Evolutionary conservation across 1,140 invertebrate species (phyloP), one percentile per base, ranked within the genome.

Genomic region (Lutraria rhynchaena): DNA sequence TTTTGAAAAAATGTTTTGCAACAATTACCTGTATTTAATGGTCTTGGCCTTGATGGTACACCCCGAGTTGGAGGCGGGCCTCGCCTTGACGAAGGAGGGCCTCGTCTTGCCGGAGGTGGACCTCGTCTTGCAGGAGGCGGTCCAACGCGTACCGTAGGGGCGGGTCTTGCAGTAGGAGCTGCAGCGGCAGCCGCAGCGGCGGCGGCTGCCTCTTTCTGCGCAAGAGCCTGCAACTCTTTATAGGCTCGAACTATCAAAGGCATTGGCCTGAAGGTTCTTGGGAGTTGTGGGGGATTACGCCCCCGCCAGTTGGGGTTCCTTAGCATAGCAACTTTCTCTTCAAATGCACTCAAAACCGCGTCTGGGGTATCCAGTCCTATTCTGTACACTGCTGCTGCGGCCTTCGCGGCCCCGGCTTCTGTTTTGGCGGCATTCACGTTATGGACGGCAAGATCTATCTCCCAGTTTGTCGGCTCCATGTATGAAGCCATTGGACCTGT

Each of bases 391-490:
- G 61, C 61, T 5, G 75, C 75, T 13, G 75, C 75, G 1, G 75
- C 75, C 35, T 67, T 58, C 0, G 75, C 75, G 9, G 75, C 75
- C 17, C 9, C 75, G 9, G 75, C 61, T 27, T 78, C 75, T 0
- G 75, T 78, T 24, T 27, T 78, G 11, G 75, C 75, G 24, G 75
- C 75, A 24, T 78, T 65, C 1, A 78, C 46, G 29, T 78, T 69
- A 24, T 67, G 61, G 17, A 78, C 51, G 11, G 75, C 75, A 9
- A 78, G 29, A 19, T 78, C 75, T 9, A 78, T 35, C 22, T 78
- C 75, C 75, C 75, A 78, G 24, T 67, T 60, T 29, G 75, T 78
- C 17, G 75, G 75, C 35, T 78, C 75, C 49, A 57, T 60, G 22
- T n/a, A 74, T 27, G 29, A n/a, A 7, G n/a, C 53, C 53, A 55